These are phyloP conservation scores for Mustela nigripes DNA, from an alignment of 2,113 vertebrate species.

Conservation along the genomic window DNA sequence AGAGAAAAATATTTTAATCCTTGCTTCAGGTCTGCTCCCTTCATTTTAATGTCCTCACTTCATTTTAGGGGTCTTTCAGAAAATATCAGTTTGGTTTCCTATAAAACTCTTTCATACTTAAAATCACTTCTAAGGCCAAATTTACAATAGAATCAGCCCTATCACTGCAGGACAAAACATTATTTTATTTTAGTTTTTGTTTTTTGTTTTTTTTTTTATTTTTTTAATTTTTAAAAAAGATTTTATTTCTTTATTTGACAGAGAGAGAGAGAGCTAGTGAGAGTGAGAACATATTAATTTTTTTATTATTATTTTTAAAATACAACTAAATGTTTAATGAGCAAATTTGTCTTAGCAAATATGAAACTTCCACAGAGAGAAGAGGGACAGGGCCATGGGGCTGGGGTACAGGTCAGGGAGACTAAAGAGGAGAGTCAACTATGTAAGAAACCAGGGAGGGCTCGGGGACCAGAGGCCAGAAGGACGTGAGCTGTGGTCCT, in stretches of 20 bases:
- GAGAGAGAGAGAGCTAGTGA: no score
- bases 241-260: no score
- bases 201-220: no score
- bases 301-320: constrained; percentile 53
- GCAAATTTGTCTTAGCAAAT: constrained; percentile 87
- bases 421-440: constrained; percentile 70
- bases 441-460: constrained; percentile 76
- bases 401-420: background rate
- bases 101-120: background rate
- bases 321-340: constrained; percentile 88
- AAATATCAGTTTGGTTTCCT: background rate
- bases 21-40: background rate
- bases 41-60: background rate
- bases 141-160: background rate
- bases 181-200: background rate
- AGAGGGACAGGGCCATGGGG: background rate
- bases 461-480: constrained; percentile 40
- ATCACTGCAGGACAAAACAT: background rate
- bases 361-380: constrained; percentile 84
- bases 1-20: background rate
- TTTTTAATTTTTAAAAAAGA: no score
- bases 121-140: background rate
- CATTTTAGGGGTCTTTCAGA: background rate
- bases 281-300: no score
- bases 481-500: constrained; percentile 59